phyloP scores from a whole-genome alignment of 2,888 invertebrate species.

The Bhutanitis thaidina region DNA sequence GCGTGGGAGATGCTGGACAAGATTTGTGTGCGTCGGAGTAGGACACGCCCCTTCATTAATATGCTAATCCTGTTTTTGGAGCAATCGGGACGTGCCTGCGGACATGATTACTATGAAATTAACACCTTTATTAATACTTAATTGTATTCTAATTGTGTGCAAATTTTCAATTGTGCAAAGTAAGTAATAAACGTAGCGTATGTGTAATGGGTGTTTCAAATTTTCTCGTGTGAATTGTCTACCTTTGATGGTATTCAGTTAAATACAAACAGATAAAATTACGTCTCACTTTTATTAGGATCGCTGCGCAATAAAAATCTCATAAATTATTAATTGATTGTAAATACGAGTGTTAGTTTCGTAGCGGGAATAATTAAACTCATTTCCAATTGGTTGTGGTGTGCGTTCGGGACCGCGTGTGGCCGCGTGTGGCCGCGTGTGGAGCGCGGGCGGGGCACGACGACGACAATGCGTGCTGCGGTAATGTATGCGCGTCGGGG shows the following conservation, averaged over 20 bases:
- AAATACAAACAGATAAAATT: slow-evolving; percentile 18
- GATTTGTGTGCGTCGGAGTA: slow-evolving; percentile 46
- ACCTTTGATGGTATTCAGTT: slow-evolving; percentile 10
- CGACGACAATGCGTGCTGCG: slow-evolving; percentile 34
- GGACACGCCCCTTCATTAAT: slow-evolving; percentile 73
- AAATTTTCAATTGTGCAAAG: too few species aligned
- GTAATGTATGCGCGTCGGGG: slow-evolving; percentile 75
- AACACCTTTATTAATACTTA: slow-evolving; percentile 17
- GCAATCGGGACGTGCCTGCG: slow-evolving; percentile 37
- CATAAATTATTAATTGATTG: slow-evolving; percentile 23
- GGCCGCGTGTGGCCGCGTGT: slow-evolving; percentile 51
- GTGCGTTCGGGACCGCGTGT: slow-evolving; percentile 32
- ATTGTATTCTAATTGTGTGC: not conserved
- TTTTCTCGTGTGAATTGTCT: slow-evolving; percentile 18
- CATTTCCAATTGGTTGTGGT: slow-evolving; percentile 38
- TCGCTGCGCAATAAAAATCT: slow-evolving; percentile 17
- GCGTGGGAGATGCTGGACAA: slow-evolving; percentile 53
- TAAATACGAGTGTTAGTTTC: slow-evolving; percentile 21
- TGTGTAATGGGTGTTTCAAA: not conserved
- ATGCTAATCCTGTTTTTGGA: slow-evolving; percentile 68
- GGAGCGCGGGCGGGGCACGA: slow-evolving; percentile 36
- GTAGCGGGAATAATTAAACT: slow-evolving; percentile 30
- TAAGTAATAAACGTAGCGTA: too few species aligned
- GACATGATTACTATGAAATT: slow-evolving; percentile 25
- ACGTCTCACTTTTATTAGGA: slow-evolving; percentile 16